phyloP scores from a whole-genome alignment of 2,797 vertebrate species.

The Fundulus diaphanus region DNA sequence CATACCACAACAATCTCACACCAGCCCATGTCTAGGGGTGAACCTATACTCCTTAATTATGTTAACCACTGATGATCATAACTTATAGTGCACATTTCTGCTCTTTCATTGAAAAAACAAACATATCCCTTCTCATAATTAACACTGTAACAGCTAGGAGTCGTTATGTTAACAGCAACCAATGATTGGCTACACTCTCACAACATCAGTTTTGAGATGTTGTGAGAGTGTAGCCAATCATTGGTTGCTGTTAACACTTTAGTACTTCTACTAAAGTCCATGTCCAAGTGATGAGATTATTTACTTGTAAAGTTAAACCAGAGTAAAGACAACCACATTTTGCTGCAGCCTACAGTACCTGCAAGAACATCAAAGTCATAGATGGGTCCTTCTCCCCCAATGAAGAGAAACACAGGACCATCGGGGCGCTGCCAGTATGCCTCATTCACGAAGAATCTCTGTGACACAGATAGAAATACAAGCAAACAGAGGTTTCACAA shows the following conservation, averaged over 20 bases:
- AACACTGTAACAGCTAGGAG: not conserved
- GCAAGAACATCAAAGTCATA: conserved; percentile 74
- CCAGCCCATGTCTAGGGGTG: too few relatives aligned
- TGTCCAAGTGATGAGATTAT: not conserved
- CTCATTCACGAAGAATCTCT: conserved; percentile 87
- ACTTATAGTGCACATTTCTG: too few relatives aligned
- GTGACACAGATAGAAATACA: not conserved
- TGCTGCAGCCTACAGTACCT: conserved; percentile 66
- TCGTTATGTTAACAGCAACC: not conserved
- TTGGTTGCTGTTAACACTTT: not conserved
- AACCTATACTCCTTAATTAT: too few relatives aligned
- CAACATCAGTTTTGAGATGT: too few relatives aligned
- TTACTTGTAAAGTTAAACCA: not conserved
- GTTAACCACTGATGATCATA: too few relatives aligned
- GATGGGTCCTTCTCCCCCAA: conserved; percentile 84
- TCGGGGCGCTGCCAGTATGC: conserved; percentile 70
- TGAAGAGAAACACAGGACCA: conserved; percentile 87
- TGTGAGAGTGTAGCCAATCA: too few relatives aligned
- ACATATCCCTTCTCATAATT: not conserved
- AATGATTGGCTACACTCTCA: not conserved
- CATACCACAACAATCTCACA: too few relatives aligned
- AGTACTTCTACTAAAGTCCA: not conserved
- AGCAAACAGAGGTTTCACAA: not conserved
- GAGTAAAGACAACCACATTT: not conserved
- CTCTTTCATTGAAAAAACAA: too few relatives aligned